phyloP scores from a whole-genome alignment of 2,113 vertebrate genomes.

The Henicopernis longicauda region DNA sequence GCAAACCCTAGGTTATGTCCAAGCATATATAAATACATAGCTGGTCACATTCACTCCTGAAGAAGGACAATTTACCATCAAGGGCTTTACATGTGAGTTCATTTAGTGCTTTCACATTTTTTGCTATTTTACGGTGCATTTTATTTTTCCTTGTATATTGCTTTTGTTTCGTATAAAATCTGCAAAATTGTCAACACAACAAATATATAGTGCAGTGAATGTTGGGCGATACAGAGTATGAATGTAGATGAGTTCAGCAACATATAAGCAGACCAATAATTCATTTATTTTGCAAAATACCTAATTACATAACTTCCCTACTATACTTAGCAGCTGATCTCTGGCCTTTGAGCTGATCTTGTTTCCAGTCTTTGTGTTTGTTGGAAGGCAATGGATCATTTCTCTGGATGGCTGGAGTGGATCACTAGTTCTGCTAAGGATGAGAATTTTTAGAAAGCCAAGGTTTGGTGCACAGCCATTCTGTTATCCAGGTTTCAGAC shows the following conservation, averaged over 20 bases:
- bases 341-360: background rate
- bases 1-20: background rate
- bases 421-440: background rate
- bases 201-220: background rate
- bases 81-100: background rate
- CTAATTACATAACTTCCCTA: background rate
- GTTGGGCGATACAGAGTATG: background rate
- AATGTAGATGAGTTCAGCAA: background rate
- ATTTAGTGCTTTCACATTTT: background rate
- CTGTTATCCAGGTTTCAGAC: background rate
- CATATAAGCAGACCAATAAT: background rate
- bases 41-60: background rate
- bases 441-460: background rate
- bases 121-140: background rate
- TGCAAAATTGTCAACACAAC: background rate
- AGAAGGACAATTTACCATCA: background rate
- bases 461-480: background rate
- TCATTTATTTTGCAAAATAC: constrained; percentile 7
- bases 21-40: background rate
- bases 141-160: background rate
- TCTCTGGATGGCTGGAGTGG: background rate
- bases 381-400: background rate
- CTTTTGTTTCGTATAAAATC: background rate
- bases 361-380: background rate
- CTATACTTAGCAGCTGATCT: background rate